Base-by-base conservation (phyloP, 1,140 invertebrate species). In the Heterodera carotae region DNA sequence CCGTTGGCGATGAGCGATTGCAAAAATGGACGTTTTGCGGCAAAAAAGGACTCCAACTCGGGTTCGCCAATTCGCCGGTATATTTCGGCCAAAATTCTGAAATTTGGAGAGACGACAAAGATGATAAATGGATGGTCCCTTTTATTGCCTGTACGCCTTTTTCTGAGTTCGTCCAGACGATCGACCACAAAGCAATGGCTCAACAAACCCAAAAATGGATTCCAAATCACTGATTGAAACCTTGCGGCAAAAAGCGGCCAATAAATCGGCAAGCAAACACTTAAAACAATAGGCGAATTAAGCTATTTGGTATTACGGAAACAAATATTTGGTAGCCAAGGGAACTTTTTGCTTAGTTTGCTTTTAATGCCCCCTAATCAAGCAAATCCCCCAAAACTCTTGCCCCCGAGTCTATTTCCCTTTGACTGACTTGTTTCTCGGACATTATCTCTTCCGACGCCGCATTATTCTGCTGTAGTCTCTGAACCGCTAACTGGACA, bases 111-210 rank as follows among this genome's bases (percentile, higher is more conserved):
- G n/a, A n/a, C n/a, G 31, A 62, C 4, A n/a, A 48, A 76, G 22
- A 56, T 3, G 4, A 56, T 18, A 1, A 53, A 18, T 27, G 4
- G 33, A 31, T 33, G 22, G 0, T 62, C 29, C 7, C 18, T 62
- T 62, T 33, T 31, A 29, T 31, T 31, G 69, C 78, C 78, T 79
- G 71, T 80, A 80, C 27, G 79, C 79, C 48, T 80, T 80, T 72
- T 80, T 80, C 66, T 80, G 79, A 15, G 72, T n/a, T 53, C 62
- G 22, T 53, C 70, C 60, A 36, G 71, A n/a, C 15, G 68, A 69
- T 48, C 48, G 48, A 27, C 27, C 62, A 22, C 33, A 27, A 74
- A 74, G 31, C 43, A 53, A 74, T 29, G 43, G 72, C 59, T 64
- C 36, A n/a, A 74, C 64, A 25, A 36, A 74, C 12, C 64, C 39